Conservation (phyloP, 2,888 invertebrate genomes). For the Exocentrus adspersus region DNA sequence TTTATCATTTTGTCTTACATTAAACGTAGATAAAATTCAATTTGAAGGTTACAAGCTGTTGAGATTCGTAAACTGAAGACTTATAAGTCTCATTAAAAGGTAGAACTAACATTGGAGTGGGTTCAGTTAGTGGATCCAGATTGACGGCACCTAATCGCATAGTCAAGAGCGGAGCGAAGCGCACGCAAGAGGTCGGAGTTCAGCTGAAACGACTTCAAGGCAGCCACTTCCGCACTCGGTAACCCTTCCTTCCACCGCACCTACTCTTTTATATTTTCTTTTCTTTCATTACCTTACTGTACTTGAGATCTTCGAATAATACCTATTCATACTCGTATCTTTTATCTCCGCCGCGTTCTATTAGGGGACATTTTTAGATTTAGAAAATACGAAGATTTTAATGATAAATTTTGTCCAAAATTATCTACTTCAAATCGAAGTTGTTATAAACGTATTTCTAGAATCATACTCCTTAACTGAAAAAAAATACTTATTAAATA, state of each 20-base stretch:
- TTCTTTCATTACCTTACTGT: constrained; percentile 32
- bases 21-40: no score
- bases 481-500: no score
- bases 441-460: no score
- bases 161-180: constrained; percentile 44
- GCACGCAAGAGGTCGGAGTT: constrained; percentile 51
- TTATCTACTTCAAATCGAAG: no score
- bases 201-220: constrained; percentile 31
- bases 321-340: constrained; percentile 16
- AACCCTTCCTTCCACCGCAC: constrained; percentile 34
- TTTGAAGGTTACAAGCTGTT: no score
- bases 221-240: constrained; percentile 42
- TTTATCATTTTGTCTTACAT: no score
- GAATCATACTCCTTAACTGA: no score
- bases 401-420: no score
- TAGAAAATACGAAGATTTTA: not conserved
- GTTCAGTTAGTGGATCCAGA: constrained; percentile 38
- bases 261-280: constrained; percentile 35
- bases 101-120: constrained; percentile 20
- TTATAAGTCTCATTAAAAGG: constrained; percentile 20
- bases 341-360: constrained; percentile 8
- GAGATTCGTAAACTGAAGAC: not conserved
- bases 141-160: constrained; percentile 45
- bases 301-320: constrained; percentile 11
- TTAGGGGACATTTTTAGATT: not conserved